Evolutionary conservation across 1,140 invertebrate species (phyloP).

Genomic region (Eulimnadia texana): DNA sequence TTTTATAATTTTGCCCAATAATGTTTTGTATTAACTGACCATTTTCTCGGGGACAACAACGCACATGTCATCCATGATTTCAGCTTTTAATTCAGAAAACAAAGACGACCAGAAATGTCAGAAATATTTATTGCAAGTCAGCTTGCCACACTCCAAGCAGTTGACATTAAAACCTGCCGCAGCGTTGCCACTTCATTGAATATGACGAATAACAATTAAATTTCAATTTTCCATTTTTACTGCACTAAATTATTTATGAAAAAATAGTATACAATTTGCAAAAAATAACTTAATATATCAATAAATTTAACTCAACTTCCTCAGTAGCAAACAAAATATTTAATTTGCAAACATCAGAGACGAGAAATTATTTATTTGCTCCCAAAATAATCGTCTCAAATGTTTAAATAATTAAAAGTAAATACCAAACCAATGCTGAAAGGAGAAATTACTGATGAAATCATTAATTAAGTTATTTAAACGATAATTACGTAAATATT

Average conservation of each 20-base stretch:
- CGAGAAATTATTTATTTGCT: too few relatives aligned
- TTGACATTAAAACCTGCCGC: not conserved
- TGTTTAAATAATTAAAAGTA: too few relatives aligned
- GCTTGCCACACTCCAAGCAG: not conserved
- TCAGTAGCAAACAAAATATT: too few relatives aligned
- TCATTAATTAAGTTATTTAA: too few relatives aligned
- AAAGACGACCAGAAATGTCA: not conserved
- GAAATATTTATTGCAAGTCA: not conserved
- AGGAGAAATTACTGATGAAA: too few relatives aligned
- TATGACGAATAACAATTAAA: not conserved
- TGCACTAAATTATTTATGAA: not conserved
- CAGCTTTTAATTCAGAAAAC: not conserved
- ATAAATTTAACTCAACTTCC: too few relatives aligned
- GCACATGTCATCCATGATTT: constrained; percentile 50
- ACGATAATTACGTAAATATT: too few relatives aligned
- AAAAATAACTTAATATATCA: too few relatives aligned
- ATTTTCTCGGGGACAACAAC: constrained; percentile 50
- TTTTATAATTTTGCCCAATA: not conserved
- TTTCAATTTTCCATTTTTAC: too few relatives aligned
- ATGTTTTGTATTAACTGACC: constrained; percentile 33
- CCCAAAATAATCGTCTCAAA: too few relatives aligned
- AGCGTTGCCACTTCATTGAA: not conserved
- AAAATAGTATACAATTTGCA: not conserved
- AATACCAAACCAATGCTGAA: too few relatives aligned
- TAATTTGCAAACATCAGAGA: too few relatives aligned